Percentiles rank a stretch among this genome's conserved stretches.
Conservation (phyloP, 2,113 vertebrate species). For the Megaleporinus macrocephalus region DNA sequence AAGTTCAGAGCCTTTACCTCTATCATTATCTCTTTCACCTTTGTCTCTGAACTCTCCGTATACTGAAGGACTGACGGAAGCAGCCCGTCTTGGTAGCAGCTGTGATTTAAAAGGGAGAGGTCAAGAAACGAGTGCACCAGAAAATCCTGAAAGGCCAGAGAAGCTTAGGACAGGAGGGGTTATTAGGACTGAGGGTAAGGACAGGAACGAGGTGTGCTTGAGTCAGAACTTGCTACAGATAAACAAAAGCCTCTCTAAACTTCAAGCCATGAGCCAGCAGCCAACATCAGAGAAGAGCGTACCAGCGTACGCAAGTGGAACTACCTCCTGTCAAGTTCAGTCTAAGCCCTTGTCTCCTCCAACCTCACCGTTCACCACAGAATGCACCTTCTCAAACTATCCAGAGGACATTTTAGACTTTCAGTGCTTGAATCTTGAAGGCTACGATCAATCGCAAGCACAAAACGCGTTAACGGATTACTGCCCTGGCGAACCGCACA, state of each 20-base stretch:
- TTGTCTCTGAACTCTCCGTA: constrained; percentile 74
- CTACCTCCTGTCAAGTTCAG: constrained; percentile 67
- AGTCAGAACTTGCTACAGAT: constrained; percentile 78
- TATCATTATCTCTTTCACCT: constrained; percentile 75
- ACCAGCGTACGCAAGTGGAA: constrained; percentile 35
- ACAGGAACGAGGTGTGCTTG: constrained; percentile 65
- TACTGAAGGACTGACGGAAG: constrained; percentile 60
- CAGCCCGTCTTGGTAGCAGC: background rate
- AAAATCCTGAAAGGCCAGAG: constrained; percentile 62
- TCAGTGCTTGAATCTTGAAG: constrained; percentile 79
- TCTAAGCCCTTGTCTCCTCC: constrained; percentile 70
- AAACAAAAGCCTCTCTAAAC: constrained; percentile 76
- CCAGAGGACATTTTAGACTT: constrained; percentile 79
- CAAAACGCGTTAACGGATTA: constrained; percentile 76
- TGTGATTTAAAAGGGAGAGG: constrained; percentile 31
- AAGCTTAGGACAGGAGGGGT: constrained; percentile 39
- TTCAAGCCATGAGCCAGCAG: constrained; percentile 73
- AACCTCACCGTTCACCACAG: constrained; percentile 67
- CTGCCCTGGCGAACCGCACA: constrained; percentile 74
- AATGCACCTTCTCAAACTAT: constrained; percentile 77
- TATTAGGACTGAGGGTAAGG: constrained; percentile 57
- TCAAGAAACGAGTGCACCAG: constrained; percentile 51
- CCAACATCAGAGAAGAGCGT: constrained; percentile 69
- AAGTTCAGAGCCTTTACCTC: constrained; percentile 62
- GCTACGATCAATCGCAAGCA: constrained; percentile 72